Base-by-base conservation (phyloP, 2,888 invertebrate genomes). In the Cataglyphis albicans region DNA sequence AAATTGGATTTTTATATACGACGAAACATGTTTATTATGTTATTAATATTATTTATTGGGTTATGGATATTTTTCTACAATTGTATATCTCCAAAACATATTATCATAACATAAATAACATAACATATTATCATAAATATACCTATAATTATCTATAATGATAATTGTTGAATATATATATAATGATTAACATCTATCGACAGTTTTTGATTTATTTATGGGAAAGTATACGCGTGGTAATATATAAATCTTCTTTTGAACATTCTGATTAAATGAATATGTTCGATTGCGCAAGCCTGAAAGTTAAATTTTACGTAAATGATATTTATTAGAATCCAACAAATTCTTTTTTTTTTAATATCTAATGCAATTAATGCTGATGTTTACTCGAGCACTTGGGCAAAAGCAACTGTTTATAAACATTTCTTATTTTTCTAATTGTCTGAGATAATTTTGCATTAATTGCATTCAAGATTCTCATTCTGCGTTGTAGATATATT, bases 301-400 rank as follows among this genome's bases (percentile, higher is more conserved):
- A 21, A 64, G 65, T 21, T 75, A 48, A 72, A 61, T 41, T 61
- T 73, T 61, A 72, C 38, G 55, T 21, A 72, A 38, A 65, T 65
- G 48, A 6, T 15, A 0, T 10, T 74, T 74, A 75, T 75, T 48
- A 21, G 21, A 64, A n/a, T 6, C 12, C n/a, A 65, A 48, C 21
- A 48, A 75, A 75, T 32, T 21, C 18, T 44, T 15, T 44, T 32
- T 3, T 15, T 44, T 32, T 65, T 6, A 29, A 12, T 32, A 65
- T 65, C 44, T 65, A 44, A 44, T 64, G 44, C 32, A 64, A 64
- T 64, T 75, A 75, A 65, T 21, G 44, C 65, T 48, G 21, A 75
- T 35, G 32, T 21, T 75, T 75, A 73, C 41, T 44, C 15, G 25
- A 7, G 21, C 9, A 18, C 12, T 25, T 12, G 21, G 25, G n/a